These are phyloP conservation scores for Dinothrombium tinctorium DNA, from an alignment of 1,140 invertebrate species.

Conservation along the genomic window DNA sequence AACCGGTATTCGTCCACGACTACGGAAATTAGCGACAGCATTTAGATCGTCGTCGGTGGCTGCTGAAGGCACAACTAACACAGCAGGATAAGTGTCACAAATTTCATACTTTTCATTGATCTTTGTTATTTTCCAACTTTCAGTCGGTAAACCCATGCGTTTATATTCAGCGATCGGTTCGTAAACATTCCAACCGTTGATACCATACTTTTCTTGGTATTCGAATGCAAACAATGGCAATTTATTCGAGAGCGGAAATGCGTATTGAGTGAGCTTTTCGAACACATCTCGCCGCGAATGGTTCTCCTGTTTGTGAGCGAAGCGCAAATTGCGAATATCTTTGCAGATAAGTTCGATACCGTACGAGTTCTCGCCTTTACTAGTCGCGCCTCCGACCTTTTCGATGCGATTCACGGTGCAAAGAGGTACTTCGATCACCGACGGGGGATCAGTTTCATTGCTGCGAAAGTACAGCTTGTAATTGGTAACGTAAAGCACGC, in stretches of 20 bases:
- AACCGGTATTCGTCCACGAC: constrained; percentile 60
- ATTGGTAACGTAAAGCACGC: constrained; percentile 73
- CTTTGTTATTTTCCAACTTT: constrained; percentile 87
- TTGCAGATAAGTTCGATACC: constrained; percentile 98
- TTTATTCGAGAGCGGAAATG: constrained; percentile 81
- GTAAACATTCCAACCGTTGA: constrained; percentile 89
- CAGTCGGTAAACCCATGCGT: constrained; percentile 76
- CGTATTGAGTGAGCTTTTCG: constrained; percentile 74
- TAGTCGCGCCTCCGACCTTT: constrained; percentile 85
- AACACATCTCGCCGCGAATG: constrained; percentile 85
- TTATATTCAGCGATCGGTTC: constrained; percentile 79
- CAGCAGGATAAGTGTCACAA: constrained; percentile 84
- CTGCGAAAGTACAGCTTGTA: constrained; percentile 78
- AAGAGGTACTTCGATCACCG: constrained; percentile 73
- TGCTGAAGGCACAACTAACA: constrained; percentile 68
- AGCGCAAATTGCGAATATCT: constrained; percentile 64
- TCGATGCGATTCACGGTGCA: constrained; percentile 83
- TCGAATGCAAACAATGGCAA: constrained; percentile 46
- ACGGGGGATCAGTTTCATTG: constrained; percentile 38
- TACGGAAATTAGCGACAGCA: constrained; percentile 59
- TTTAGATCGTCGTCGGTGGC: constrained; percentile 64
- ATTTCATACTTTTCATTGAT: constrained; percentile 83
- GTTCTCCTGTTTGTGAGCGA: constrained; percentile 86
- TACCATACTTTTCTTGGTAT: constrained; percentile 54
- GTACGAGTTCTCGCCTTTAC: constrained; percentile 86